These are phyloP conservation scores for Hydropsyche tenuis DNA, from an alignment of 1,140 invertebrate genomes.

Conservation along the genomic window DNA sequence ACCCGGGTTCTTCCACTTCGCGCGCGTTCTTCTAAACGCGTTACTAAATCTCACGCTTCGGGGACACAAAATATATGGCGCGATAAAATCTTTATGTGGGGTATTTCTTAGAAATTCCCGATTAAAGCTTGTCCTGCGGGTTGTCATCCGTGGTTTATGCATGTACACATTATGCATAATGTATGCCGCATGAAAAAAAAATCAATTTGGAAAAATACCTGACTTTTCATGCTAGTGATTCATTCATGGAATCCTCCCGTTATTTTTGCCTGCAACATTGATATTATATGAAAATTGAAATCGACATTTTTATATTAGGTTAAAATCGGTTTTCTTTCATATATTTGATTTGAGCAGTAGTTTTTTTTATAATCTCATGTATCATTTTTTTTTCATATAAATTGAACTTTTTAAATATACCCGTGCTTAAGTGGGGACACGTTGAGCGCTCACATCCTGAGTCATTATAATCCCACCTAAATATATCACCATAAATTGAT, in stretches of 20 bases:
- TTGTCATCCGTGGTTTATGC: too few species aligned
- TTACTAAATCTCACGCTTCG: slow-evolving; percentile 10
- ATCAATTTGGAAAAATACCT: too few species aligned
- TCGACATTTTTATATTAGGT: too few species aligned
- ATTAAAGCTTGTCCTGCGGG: slow-evolving; percentile 2
- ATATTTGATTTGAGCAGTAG: too few species aligned
- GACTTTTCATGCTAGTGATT: too few species aligned
- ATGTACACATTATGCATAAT: slow-evolving; percentile 2
- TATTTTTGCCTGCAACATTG: too few species aligned
- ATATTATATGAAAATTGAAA: too few species aligned
- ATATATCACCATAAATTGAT: slow-evolving; percentile 32
- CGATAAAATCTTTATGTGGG: slow-evolving; percentile 26
- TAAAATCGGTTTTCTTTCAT: too few species aligned
- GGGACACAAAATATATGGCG: background rate
- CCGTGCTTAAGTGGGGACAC: background rate
- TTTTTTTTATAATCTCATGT: too few species aligned
- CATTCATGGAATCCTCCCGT: too few species aligned
- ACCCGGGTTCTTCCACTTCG: background rate
- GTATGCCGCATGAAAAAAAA: background rate
- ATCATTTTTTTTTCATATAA: too few species aligned
- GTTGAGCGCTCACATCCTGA: background rate
- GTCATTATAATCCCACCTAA: slow-evolving; percentile 17
- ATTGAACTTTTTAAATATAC: too few species aligned
- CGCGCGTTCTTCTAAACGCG: slow-evolving; percentile 7
- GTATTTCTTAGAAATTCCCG: slow-evolving; percentile 14